Base-by-base conservation (phyloP, 1,140 invertebrate genomes). In the Zelostemma sp. region DNA sequence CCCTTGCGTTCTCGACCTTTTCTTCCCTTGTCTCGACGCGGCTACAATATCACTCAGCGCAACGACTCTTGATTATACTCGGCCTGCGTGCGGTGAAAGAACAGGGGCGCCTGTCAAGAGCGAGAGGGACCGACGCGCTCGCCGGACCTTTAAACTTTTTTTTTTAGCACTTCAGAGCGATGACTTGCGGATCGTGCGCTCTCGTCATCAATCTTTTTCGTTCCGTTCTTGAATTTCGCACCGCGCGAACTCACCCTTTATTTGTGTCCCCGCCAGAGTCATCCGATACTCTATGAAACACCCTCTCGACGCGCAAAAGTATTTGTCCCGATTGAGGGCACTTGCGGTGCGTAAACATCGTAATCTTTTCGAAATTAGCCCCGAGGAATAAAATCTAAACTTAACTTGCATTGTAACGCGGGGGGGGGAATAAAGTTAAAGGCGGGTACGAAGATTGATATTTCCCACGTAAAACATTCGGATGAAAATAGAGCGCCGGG, bases 131-230 rank as follows among this genome's bases (percentile, higher is more conserved):
- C 31, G 19, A 17, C 15, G n/a, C 1, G 21, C n/a, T n/a, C 28
- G 31, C 17, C 55, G 69, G 55, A 74, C 61, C 63, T 76, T 76
- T 60, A 66, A 77, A 73, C 65, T 73, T 74, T 74, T 71, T 59
- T 75, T 68, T 63, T 74, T 47, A 14, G 48, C 53, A 59, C 54
- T 12, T 28, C 21, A 40, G 56, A 59, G 54, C 71, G 72, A 80
- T 78, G 79, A 80, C 73, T 78, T 65, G 53, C 63, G 53, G 25
- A 41, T 65, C 46, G 43, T 18, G 41, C 51, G 63, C 68, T 73
- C 74, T 71, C 61, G 71, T 73, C 76, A 82, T 80, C 78, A 81
- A 82, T 82, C 79, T 79, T 79, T 67, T 51, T 57, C 40, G 49
- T 43, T 19, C 12, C 31, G 16, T 21, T 18, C 25, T 41, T 28